Evolutionary conservation across 2,113 vertebrate genomes (phyloP).

Genomic region (Neomonachus schauinslandi): DNA sequence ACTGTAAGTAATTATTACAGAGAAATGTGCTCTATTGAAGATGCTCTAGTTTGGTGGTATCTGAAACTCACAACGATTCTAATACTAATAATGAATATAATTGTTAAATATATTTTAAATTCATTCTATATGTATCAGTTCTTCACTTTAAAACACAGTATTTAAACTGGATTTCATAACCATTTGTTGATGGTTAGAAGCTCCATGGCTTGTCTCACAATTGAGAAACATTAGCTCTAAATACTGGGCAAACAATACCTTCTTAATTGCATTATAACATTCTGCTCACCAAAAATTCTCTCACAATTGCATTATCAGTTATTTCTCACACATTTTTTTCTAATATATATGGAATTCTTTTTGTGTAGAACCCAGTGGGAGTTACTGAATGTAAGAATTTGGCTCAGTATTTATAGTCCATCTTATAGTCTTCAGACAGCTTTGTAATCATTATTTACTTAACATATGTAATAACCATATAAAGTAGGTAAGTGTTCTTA

Average conservation of each 20-base stretch:
- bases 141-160: neutral
- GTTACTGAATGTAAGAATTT: neutral
- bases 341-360: neutral
- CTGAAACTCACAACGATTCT: neutral
- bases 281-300: neutral
- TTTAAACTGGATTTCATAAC: neutral
- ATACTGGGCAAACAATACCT: rapidly evolving
- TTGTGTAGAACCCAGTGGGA: neutral
- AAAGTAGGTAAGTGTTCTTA: neutral
- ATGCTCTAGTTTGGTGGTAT: neutral
- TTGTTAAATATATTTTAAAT: neutral
- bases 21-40: neutral
- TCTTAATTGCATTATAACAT: neutral
- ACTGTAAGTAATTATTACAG: neutral
- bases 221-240: neutral
- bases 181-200: neutral
- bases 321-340: neutral
- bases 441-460: neutral
- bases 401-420: neutral
- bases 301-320: neutral
- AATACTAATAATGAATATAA: neutral
- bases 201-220: neutral
- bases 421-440: neutral
- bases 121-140: neutral
- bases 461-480: neutral